A percentile compares a stretch with the other conserved stretches of the same genome.
phyloP scores from a whole-genome alignment of 2,888 invertebrate genomes.

The Erebia ligea region DNA sequence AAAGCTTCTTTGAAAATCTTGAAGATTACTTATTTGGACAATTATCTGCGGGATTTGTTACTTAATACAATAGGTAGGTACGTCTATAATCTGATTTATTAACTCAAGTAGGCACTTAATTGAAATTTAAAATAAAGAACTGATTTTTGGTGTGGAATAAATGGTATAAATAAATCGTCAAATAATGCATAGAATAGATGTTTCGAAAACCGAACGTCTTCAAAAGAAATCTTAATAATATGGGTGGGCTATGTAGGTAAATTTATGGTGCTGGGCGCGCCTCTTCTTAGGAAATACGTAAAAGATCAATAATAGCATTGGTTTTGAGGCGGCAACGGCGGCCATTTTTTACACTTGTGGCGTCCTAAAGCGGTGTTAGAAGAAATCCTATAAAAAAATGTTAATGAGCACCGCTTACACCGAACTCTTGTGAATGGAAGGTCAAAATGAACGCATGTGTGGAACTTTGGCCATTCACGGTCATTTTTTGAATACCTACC shows the following conservation, averaged over 20 bases:
- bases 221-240: constrained; percentile 19
- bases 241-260: constrained; percentile 25
- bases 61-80: background rate
- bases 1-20: too few relatives aligned
- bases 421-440: constrained; percentile 32
- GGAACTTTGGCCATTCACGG: background rate
- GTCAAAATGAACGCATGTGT: constrained; percentile 24
- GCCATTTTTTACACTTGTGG: constrained; percentile 36
- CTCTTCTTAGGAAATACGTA: constrained; percentile 33
- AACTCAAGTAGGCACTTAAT: background rate
- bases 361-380: constrained; percentile 27
- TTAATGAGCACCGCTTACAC: constrained; percentile 34
- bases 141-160: background rate
- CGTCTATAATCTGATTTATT: background rate
- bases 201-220: constrained; percentile 11
- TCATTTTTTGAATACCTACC: background rate
- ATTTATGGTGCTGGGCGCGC: constrained; percentile 32
- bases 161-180: background rate
- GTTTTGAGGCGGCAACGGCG: constrained; percentile 29
- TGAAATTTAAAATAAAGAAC: background rate
- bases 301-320: constrained; percentile 34
- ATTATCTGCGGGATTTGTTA: background rate
- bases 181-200: background rate
- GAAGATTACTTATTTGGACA: background rate
- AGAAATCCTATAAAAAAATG: constrained; percentile 37